Base-by-base conservation (phyloP, 2,797 vertebrate species). In the Helostoma temminkii region DNA sequence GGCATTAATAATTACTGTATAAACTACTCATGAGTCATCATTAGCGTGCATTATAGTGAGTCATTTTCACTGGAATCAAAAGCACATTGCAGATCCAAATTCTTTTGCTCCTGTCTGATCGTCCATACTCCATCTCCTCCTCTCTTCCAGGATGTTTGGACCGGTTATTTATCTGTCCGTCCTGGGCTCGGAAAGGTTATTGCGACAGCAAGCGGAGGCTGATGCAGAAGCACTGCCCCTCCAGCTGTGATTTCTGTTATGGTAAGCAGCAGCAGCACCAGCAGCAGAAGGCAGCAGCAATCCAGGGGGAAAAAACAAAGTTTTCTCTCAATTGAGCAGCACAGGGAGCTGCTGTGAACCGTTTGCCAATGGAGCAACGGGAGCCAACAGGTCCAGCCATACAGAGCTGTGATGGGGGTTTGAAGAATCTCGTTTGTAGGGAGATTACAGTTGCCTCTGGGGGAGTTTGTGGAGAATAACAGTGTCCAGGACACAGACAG, bases 201-300 rank as follows among this genome's bases (percentile, higher is more conserved):
- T 99, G 98, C 5, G 92, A 95, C 59, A 93, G 92, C 58, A 97
- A 96, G 53, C 93, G 84, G 73, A 93, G 86, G 81, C 81, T 98
- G 72, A 99, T 99, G 97, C 96, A 97, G 91, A 97, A 97, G 88
- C 95, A 98, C 84, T 99, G 98, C 74, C 97, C 98, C 0, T 93
- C 93, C 80, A 96, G 96, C 93, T 99, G 98, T 24, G 96, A 98
- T 91, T 98, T 99, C 93, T 99, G 98, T 92, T 95, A 96, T 0
- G 96, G 98, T 99, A 95, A 80, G 66, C 47, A 30, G 47, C 65
- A 77, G 77, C 66, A 76, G 78, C 3, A 49, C 54, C 37, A 43
- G 70, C 66, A 77, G 75, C 66, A 76, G 78, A 52, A 49, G 37
- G 70, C 68, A 77, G 77, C 67, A 77, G 78, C 55, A 50, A 70